phyloP scores from a whole-genome alignment of 2,797 vertebrate species.

The Taenioides sp. region DNA sequence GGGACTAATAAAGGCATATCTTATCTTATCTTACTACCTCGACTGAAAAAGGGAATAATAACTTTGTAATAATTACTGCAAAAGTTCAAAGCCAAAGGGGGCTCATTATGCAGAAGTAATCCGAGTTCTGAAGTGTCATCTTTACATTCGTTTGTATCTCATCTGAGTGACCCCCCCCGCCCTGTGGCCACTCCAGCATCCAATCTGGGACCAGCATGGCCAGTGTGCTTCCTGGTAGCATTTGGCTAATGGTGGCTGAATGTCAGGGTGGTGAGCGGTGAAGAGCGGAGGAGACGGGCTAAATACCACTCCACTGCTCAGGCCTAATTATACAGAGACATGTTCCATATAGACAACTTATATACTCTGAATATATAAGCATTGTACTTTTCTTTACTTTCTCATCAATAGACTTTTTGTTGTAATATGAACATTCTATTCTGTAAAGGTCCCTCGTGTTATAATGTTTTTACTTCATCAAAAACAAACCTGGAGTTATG shows the following conservation, averaged over 20 bases:
- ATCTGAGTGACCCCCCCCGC: neutral
- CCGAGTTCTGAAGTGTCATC: neutral
- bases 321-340: neutral
- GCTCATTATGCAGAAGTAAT: neutral
- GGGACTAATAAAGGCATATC: too few relatives aligned
- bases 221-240: slow-evolving; percentile 1
- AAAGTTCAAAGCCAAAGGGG: slow-evolving; percentile 1
- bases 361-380: too few relatives aligned
- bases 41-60: neutral
- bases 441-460: too few relatives aligned
- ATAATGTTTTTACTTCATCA: too few relatives aligned
- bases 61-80: neutral
- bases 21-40: too few relatives aligned
- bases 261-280: neutral
- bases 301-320: neutral
- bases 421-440: too few relatives aligned
- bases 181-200: neutral
- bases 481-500: too few relatives aligned
- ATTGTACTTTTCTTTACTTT: too few relatives aligned
- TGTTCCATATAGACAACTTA: too few relatives aligned
- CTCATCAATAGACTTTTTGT: too few relatives aligned
- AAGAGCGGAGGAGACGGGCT: neutral
- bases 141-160: neutral
- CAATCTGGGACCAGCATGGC: neutral
- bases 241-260: slow-evolving; percentile 7